Evolutionary conservation across 2,888 invertebrate genomes (phyloP).

Genomic region (Cordilura impudica): DNA sequence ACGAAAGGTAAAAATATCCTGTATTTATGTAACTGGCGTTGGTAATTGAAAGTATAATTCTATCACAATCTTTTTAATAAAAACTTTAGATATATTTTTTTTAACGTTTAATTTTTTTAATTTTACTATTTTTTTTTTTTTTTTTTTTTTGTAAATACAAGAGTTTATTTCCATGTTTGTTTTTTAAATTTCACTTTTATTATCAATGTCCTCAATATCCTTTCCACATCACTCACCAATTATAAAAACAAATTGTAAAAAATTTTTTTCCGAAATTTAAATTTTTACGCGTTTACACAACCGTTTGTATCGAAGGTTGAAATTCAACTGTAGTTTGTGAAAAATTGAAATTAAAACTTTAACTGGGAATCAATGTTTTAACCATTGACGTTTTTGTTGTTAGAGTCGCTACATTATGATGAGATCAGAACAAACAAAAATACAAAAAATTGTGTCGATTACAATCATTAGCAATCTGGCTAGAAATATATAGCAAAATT

Average conservation of each 20-base stretch:
- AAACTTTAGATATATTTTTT: no score
- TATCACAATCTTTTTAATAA: no score
- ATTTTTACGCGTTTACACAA: slow-evolving; percentile 41
- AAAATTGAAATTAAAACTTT: slow-evolving; percentile 44
- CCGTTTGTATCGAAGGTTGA: slow-evolving; percentile 38
- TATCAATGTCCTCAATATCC: no score
- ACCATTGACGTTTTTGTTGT: background rate
- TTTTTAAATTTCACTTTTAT: no score
- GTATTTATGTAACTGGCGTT: no score
- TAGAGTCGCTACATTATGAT: slow-evolving; percentile 28
- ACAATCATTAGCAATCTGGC: slow-evolving; percentile 52
- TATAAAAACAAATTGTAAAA: slow-evolving; percentile 1
- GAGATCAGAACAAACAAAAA: slow-evolving; percentile 48
- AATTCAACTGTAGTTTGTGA: slow-evolving; percentile 55
- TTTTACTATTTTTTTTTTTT: no score
- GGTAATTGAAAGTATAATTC: no score
- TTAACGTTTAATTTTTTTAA: no score
- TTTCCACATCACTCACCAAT: slow-evolving; percentile 50
- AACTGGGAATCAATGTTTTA: slow-evolving; percentile 52
- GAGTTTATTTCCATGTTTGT: no score
- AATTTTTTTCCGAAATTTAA: background rate
- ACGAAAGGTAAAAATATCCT: no score
- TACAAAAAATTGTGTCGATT: slow-evolving; percentile 48
- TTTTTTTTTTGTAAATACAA: no score
- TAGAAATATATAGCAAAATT: slow-evolving; percentile 28